phyloP scores from a whole-genome alignment of 2,888 invertebrate species.

The Deroplatys truncata region DNA sequence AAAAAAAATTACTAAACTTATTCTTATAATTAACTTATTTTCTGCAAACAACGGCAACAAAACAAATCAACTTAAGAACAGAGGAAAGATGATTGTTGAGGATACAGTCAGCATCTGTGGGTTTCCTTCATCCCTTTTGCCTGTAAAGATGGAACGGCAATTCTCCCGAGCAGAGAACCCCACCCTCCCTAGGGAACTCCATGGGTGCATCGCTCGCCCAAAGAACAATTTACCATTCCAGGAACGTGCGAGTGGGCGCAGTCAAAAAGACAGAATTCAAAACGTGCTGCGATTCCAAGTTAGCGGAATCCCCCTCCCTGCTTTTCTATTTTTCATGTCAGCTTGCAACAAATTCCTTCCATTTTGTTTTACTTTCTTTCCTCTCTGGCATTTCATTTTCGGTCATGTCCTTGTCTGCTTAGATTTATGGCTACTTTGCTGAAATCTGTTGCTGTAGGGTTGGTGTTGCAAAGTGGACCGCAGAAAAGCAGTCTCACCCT shows the following conservation, averaged over 20 bases:
- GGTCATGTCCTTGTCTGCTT: not conserved
- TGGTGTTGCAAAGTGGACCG: not conserved
- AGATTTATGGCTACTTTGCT: not conserved
- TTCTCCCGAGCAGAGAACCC: not conserved
- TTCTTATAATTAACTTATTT: too few species aligned
- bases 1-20: too few species aligned
- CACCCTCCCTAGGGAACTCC: not conserved
- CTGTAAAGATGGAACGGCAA: not conserved
- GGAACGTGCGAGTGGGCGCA: not conserved
- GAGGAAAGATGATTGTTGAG: too few species aligned
- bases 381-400: not conserved
- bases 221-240: not conserved
- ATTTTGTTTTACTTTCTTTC: not conserved
- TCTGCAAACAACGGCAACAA: too few species aligned
- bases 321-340: not conserved
- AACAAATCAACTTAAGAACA: too few species aligned
- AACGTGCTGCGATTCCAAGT: conserved; percentile 20
- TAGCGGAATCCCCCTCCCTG: not conserved
- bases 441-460: not conserved
- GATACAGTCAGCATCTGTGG: not conserved
- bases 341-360: not conserved
- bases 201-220: not conserved
- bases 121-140: not conserved
- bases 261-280: conserved; percentile 26
- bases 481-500: not conserved